These are phyloP conservation scores for Lichenostomus cassidix DNA, from an alignment of 2,113 vertebrate species.

Conservation along the genomic window DNA sequence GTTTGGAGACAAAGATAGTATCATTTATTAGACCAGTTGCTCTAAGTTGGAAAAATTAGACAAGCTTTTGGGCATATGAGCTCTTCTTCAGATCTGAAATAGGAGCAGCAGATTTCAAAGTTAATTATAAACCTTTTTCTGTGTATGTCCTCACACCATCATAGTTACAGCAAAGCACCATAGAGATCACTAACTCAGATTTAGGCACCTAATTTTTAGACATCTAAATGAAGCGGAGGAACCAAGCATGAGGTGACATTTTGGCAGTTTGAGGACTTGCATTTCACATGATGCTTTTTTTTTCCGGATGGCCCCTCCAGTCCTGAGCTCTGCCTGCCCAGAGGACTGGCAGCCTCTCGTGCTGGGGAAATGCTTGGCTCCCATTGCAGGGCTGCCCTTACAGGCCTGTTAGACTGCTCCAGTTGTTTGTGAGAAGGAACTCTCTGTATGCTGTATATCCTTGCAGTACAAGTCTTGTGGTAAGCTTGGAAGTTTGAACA, in stretches of 20 bases:
- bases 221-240: neutral
- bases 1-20: neutral
- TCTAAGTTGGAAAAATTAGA: slow-evolving; percentile 42
- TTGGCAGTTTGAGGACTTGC: neutral
- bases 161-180: slow-evolving; percentile 1
- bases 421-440: neutral
- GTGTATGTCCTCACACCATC: neutral
- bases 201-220: slow-evolving; percentile 43
- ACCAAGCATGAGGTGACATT: neutral
- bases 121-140: slow-evolving; percentile 58
- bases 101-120: slow-evolving; percentile 36
- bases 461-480: neutral
- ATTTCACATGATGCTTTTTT: neutral
- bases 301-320: neutral
- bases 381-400: neutral
- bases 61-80: slow-evolving; percentile 7
- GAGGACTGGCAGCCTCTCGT: neutral
- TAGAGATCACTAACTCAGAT: slow-evolving; percentile 8
- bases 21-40: slow-evolving; percentile 42
- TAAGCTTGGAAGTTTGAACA: neutral
- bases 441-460: neutral
- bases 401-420: neutral
- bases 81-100: slow-evolving; percentile 36
- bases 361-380: neutral
- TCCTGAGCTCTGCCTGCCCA: neutral